Base-by-base conservation (phyloP, 2,797 vertebrate genomes). In the Podarcis lilfordi region DNA sequence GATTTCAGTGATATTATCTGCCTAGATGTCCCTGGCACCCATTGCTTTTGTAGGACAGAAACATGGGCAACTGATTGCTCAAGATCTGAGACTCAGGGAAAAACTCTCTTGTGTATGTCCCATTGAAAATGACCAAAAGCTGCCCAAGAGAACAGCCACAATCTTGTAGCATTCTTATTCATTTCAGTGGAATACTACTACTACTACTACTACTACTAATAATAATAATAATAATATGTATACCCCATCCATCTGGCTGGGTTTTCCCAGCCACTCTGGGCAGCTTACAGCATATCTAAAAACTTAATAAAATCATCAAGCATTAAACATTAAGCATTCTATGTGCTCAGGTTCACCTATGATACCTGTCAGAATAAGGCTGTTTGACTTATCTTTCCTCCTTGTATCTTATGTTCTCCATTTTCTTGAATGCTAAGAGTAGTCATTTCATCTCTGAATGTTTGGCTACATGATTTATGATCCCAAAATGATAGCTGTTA, bases 401-500 rank as follows among this genome's bases (percentile, higher is more conserved):
- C 71, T 86, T 66, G 25, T 3, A 21, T 71, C 17, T 37, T 71
- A 27, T 7, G 0, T 61, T 13, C 80, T 79, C 9, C 21, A 74
- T 8, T 64, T 64, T 50, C 89, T 25, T 45, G 23, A 71, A 61
- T 50, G 80, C 4, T 32, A 61, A 80, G 80, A 91, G 35, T 79
- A 80, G 15, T 78, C 0, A 83, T 80, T 89, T 88, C 4, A 55
- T 82, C 78, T 87, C 23, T 81, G 4, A 74, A n/a, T 27, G n/a
- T 81, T 86, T 79, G 75, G 5, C 10, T 86, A 87, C 1, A 59
- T 37, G 25, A 88, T 64, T 88, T 72, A 69, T 61, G 32, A 86
- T 87, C 32, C 89, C 32, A 40, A 71, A n/a, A 19, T 80, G 72
- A 23, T 72, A 87, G 2, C n/a, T 86, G 45, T 43, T 89, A 50